phyloP scores from a whole-genome alignment of 2,113 vertebrate species.

The Atherinomorus stipes region DNA sequence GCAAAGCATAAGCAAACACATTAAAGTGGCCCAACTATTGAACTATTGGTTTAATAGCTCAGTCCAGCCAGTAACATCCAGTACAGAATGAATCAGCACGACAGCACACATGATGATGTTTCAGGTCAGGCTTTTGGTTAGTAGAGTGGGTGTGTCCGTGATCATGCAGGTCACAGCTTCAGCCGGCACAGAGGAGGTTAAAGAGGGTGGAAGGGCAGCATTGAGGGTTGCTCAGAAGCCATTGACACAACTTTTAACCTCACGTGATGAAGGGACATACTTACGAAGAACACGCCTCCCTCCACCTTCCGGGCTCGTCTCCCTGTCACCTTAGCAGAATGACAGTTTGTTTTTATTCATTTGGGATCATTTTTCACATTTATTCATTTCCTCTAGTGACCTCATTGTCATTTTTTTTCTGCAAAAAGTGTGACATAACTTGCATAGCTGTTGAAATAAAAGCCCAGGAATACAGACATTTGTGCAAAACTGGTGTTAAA shows the following conservation, averaged over 20 bases:
- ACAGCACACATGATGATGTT: conserved; percentile 20
- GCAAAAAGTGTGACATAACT: neutral
- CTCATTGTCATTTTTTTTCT: neutral
- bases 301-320: conserved; percentile 86
- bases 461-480: neutral
- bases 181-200: conserved; percentile 34
- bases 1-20: neutral
- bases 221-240: conserved; percentile 13
- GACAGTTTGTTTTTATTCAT: conserved; percentile 72
- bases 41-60: conserved; percentile 3
- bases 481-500: neutral
- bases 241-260: conserved; percentile 40
- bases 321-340: conserved; percentile 81
- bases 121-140: conserved; percentile 48
- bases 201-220: conserved; percentile 33
- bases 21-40: neutral
- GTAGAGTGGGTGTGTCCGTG: conserved; percentile 34
- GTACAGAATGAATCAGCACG: neutral
- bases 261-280: conserved; percentile 65
- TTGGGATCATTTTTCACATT: neutral
- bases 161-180: conserved; percentile 54
- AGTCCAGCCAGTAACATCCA: conserved; percentile 3
- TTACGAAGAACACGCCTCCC: conserved; percentile 86
- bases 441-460: neutral
- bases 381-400: neutral